Evolutionary conservation across 2,888 invertebrate species (phyloP).

Genomic region (Linnaemya vulpina): DNA sequence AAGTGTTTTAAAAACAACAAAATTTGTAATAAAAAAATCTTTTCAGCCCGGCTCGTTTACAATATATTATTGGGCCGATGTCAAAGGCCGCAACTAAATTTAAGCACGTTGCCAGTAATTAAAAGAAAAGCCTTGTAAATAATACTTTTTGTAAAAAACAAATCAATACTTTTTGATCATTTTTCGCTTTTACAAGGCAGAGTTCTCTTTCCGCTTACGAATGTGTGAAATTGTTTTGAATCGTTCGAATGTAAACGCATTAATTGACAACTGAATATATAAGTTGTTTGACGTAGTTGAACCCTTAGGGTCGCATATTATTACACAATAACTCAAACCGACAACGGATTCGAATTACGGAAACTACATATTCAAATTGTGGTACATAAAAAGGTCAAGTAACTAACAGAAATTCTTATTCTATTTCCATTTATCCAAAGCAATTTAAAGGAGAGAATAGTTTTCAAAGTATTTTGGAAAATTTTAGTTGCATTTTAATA

Average conservation of each 20-base stretch:
- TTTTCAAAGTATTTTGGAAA: neutral
- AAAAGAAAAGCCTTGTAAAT: neutral
- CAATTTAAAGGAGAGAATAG: neutral
- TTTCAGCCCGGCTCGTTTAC: neutral
- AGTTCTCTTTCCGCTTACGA: no score
- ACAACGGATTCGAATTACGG: neutral
- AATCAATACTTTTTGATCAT: neutral
- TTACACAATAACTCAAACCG: neutral
- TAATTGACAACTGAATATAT: neutral
- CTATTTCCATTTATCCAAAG: neutral
- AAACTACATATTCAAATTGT: neutral
- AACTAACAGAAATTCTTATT: neutral
- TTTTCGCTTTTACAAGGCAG: neutral
- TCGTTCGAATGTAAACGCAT: neutral
- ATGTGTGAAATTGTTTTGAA: no score
- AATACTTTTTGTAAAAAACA: no score
- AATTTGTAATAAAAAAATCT: neutral
- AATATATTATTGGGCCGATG: neutral
- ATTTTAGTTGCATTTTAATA: neutral
- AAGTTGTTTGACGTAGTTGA: neutral
- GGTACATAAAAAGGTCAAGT: neutral
- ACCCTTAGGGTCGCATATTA: neutral
- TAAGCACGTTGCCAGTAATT: neutral
- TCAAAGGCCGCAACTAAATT: neutral
- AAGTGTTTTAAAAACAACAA: no score